phyloP scores from a whole-genome alignment of 2,888 invertebrate genomes.

The Busseola fusca region DNA sequence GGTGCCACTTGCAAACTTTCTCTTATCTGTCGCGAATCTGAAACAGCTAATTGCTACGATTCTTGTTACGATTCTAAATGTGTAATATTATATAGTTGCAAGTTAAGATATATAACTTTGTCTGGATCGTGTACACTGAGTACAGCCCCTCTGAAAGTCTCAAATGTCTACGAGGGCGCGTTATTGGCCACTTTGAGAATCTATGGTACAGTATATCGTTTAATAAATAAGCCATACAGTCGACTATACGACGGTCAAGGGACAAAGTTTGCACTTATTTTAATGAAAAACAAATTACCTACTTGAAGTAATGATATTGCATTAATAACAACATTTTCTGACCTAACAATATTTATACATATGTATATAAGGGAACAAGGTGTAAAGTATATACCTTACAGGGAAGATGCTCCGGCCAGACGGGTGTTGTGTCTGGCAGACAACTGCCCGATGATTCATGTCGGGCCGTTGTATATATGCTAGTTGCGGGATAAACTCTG shows the following conservation, averaged over 20 bases:
- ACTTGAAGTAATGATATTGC: neutral
- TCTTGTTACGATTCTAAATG: no score
- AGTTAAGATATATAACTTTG: neutral
- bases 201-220: neutral
- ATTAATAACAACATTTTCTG: neutral
- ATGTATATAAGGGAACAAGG: no score
- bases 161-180: neutral
- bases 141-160: neutral
- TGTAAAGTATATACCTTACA: no score
- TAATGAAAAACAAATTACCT: neutral
- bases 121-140: no score
- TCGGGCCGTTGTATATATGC: no score
- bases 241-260: neutral
- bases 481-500: no score
- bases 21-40: neutral
- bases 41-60: neutral
- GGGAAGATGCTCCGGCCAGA: no score
- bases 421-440: no score
- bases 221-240: conserved; percentile 1
- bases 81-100: neutral
- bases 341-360: neutral
- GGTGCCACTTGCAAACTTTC: no score
- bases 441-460: no score
- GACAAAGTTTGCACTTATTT: neutral
- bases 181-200: neutral